Base-by-base conservation (phyloP, 1,140 invertebrate species). In the Lutraria rhynchaena region DNA sequence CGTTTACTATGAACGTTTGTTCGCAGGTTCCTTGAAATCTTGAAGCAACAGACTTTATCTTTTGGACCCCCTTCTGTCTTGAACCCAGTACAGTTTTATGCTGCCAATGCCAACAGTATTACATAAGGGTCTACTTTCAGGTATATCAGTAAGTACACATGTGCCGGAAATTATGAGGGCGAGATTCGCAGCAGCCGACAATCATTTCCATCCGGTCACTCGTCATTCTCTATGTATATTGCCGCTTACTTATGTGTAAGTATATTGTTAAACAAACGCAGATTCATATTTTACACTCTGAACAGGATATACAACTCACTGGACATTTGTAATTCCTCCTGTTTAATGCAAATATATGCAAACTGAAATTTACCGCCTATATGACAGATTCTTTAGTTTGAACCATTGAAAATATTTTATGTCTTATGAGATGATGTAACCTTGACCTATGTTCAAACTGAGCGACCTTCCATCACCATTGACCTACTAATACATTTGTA, bases 181-280 rank as follows among this genome's bases (percentile, higher is more conserved):
- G 41, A 82, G 11, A 15, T 86, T 1, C 46, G 74, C 35, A 63
- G 74, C 51, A 85, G 83, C 35, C 70, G 90, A 75, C 86, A 94
- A 29, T 94, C 94, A 0, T 94, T 94, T 87, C 93, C 93, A 24
- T 94, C 94, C 24, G 94, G 94, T 29, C 94, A 94, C 90, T 92
- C 94, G 15, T 93, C 93, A 7, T 93, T 94, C 82, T 91, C 93
- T 11, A 90, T 92, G 49, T 94, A 92, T 85, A 89, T 89, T 53
- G 92, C 93, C 87, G 70, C 93, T 0, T 94, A 90, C 87, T 67
- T 92, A 15, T 90, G 92, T 71, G 93, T 94, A 84, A 88, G 88
- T 85, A 29, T 69, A 29, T 13, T 63, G n/a, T n/a, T n/a, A 9
- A 4, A 24, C 24, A n/a, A n/a, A n/a, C 24, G 19, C 19, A 53